Evolutionary conservation across 2,113 vertebrate species (phyloP).

Genomic region (Bettongia penicillata): DNA sequence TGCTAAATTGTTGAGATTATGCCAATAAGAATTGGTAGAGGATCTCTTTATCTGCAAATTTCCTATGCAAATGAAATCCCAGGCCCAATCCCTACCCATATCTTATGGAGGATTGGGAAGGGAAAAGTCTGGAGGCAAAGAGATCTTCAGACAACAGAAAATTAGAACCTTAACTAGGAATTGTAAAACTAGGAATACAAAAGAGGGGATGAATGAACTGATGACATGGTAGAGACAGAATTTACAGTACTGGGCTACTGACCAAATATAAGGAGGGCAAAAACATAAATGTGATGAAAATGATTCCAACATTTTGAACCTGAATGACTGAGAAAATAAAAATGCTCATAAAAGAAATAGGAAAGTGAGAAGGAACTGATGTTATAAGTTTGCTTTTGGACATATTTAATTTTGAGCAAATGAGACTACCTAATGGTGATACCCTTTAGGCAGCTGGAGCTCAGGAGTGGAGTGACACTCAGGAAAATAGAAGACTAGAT

Average conservation of each 20-base stretch:
- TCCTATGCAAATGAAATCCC: neutral
- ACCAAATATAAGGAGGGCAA: neutral
- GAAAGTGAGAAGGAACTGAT: neutral
- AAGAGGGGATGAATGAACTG: neutral
- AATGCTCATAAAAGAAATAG: neutral
- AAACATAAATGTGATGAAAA: neutral
- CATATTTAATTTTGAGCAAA: neutral
- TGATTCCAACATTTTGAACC: neutral
- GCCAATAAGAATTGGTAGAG: neutral
- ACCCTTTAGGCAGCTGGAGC: neutral
- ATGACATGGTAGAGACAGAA: neutral
- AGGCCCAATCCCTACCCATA: neutral
- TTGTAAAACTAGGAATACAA: neutral
- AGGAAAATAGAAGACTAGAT: neutral
- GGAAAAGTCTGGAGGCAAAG: neutral
- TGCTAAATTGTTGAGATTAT: neutral
- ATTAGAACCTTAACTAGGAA: neutral
- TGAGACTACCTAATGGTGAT: neutral
- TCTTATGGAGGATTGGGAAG: neutral
- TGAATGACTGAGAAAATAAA: neutral
- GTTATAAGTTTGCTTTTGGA: neutral
- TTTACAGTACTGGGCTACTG: neutral
- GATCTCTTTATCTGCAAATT: too few species aligned
- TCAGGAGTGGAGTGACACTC: neutral
- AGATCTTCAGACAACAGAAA: neutral